Evolutionary conservation across 2,888 invertebrate genomes (phyloP).

Genomic region (Drosophila lacicola): DNA sequence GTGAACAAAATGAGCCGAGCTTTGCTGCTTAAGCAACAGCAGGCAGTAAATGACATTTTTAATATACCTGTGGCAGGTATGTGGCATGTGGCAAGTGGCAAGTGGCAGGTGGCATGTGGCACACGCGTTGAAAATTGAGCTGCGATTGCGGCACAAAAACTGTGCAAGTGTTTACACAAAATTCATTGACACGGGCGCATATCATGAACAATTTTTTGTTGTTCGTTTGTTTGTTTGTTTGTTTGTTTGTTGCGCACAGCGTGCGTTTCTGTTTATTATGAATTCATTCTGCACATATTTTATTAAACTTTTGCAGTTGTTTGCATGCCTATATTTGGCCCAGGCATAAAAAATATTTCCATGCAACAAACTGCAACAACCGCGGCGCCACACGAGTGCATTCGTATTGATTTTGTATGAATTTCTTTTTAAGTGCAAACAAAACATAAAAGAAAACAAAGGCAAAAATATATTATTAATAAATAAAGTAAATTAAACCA

Average conservation of each 20-base stretch:
- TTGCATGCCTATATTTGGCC: conserved; percentile 20
- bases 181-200: not conserved
- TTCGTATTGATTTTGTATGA: conserved; percentile 47
- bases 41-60: not conserved
- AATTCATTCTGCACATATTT: conserved; percentile 40
- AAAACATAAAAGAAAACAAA: not conserved
- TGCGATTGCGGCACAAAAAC: not conserved
- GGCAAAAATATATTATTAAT: conserved; percentile 19
- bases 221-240: not conserved
- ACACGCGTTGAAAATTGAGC: not conserved
- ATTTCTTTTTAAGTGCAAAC: conserved; percentile 40
- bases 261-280: conserved; percentile 25
- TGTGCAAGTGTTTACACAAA: not conserved
- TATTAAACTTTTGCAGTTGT: conserved; percentile 17
- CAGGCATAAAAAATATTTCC: conserved; percentile 20
- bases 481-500: conserved; percentile 19
- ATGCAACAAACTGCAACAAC: conserved; percentile 25
- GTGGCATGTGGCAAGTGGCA: not conserved
- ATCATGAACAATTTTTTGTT: not conserved
- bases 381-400: conserved; percentile 4
- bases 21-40: too few relatives aligned
- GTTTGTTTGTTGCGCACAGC: conserved; percentile 8
- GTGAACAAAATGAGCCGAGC: too few relatives aligned
- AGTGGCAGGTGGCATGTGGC: not conserved
- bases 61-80: too few relatives aligned